Percentiles rank a stretch among this genome's conserved stretches.
Evolutionary conservation across 37 sponge, comb jelly and placozoan genomes (phyloP).

Genomic region (Dysidea cf. avara): DNA sequence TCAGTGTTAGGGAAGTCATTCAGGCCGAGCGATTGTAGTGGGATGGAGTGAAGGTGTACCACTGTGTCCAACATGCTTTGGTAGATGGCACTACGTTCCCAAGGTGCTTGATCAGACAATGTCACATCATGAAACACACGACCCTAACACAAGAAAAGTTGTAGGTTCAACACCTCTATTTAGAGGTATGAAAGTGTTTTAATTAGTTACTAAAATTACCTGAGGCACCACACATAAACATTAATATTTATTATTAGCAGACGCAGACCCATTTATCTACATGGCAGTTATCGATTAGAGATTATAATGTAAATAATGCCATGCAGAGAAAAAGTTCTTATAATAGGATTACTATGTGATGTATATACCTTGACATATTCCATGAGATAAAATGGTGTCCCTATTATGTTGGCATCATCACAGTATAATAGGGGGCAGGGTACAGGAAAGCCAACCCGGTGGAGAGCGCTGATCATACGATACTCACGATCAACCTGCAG

Average conservation of each 20-base stretch:
- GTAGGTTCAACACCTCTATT: too few species aligned
- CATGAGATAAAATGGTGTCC: constrained; percentile 86
- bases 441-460: constrained; percentile 60
- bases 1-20: constrained; percentile 54
- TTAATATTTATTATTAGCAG: too few species aligned
- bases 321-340: too few species aligned
- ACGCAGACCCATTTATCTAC: too few species aligned
- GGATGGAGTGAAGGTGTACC: constrained; percentile 64
- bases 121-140: constrained; percentile 51
- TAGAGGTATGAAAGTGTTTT: too few species aligned
- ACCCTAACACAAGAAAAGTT: constrained; percentile 41
- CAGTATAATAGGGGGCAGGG: constrained; percentile 74
- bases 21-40: constrained; percentile 55
- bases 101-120: constrained; percentile 39
- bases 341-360: too few species aligned
- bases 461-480: constrained; percentile 59
- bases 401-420: constrained; percentile 52
- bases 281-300: too few species aligned
- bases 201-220: too few species aligned
- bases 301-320: too few species aligned
- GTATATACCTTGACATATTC: constrained; percentile 60
- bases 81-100: constrained; percentile 50
- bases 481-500: constrained; percentile 64
- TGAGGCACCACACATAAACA: too few species aligned
- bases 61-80: constrained; percentile 56